phyloP scores from a whole-genome alignment of 2,888 invertebrate genomes.

The Cantharis rufa region DNA sequence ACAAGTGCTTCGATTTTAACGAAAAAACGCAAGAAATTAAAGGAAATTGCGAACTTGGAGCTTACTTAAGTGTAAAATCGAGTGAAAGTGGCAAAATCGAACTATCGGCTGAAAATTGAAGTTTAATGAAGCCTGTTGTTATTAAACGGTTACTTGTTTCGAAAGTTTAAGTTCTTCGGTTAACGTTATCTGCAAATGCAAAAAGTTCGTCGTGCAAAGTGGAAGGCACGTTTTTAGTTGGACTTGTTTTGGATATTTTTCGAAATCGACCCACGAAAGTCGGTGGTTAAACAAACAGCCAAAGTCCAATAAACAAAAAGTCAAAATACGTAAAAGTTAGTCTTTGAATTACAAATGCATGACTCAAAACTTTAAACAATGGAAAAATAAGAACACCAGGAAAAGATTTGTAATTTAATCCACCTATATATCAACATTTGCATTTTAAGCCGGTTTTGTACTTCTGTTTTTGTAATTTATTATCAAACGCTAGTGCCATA shows the following conservation, averaged over 20 bases:
- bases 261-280: not conserved
- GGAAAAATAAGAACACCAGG: constrained; percentile 3
- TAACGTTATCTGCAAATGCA: constrained; percentile 22
- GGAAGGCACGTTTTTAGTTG: constrained; percentile 25
- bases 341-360: not conserved
- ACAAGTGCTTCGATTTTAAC: constrained; percentile 35
- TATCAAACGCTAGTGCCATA: not conserved
- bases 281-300: not conserved
- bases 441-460: not conserved
- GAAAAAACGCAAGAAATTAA: constrained; percentile 27
- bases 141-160: constrained; percentile 16
- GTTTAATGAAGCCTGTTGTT: constrained; percentile 15
- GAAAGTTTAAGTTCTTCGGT: constrained; percentile 23
- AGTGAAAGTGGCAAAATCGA: constrained; percentile 24
- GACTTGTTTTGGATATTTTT: constrained; percentile 2
- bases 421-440: not conserved
- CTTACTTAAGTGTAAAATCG: constrained; percentile 10
- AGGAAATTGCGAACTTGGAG: constrained; percentile 15
- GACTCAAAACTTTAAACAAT: constrained; percentile 15
- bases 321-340: not conserved
- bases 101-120: constrained; percentile 9
- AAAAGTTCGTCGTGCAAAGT: constrained; percentile 26
- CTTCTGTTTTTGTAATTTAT: not conserved
- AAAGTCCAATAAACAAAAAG: not conserved
- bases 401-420: constrained; percentile 7